phyloP scores from a whole-genome alignment of 1,140 invertebrate genomes.

The Bombus sylvicola region DNA sequence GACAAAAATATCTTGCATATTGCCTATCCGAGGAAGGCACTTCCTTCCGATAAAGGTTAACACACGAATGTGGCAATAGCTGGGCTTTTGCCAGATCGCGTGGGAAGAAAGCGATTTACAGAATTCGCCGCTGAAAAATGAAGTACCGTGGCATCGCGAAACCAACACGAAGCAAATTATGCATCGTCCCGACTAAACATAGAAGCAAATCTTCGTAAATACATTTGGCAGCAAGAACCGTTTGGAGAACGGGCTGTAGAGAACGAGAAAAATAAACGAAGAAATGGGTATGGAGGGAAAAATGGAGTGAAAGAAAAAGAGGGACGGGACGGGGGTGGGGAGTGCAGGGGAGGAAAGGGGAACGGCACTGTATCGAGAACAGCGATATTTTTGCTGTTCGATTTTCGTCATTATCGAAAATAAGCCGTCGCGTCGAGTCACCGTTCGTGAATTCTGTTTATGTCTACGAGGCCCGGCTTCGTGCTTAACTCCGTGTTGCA shows the following conservation, averaged over 20 bases:
- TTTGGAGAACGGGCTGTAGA: not conserved
- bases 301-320: not conserved
- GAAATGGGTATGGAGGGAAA: too few species aligned
- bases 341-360: too few species aligned
- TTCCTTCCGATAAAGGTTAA: conserved; percentile 60
- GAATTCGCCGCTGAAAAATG: conserved; percentile 35
- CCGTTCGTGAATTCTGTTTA: conserved; percentile 53
- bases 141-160: conserved; percentile 27
- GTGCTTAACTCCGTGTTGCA: conserved; percentile 27
- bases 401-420: conserved; percentile 57
- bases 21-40: not conserved
- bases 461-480: conserved; percentile 20
- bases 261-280: not conserved
- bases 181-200: conserved; percentile 22
- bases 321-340: fast-evolving
- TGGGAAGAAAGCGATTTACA: conserved; percentile 17
- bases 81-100: conserved; percentile 56
- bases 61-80: conserved; percentile 57
- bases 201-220: conserved; percentile 41
- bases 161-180: conserved; percentile 26
- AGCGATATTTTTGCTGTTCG: conserved; percentile 45
- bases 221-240: conserved; percentile 12
- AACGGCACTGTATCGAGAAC: conserved; percentile 1
- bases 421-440: conserved; percentile 40
- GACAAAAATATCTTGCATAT: conserved; percentile 28